Conservation (phyloP, 2,113 vertebrate genomes). For the Xiphorhynchus elegans region DNA sequence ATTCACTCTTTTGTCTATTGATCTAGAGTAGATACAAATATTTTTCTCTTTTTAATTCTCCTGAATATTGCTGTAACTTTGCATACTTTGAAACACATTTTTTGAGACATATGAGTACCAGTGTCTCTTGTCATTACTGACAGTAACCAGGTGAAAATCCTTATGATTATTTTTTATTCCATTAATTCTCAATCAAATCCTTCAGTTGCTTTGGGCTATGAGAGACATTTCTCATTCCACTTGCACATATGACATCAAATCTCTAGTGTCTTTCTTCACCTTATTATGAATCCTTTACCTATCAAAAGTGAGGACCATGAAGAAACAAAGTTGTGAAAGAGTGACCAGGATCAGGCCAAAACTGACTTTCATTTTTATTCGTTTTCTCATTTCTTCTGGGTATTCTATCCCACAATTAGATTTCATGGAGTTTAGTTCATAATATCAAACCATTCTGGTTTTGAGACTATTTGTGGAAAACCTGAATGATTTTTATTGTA, state of each 20-base stretch:
- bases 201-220: neutral
- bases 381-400: neutral
- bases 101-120: neutral
- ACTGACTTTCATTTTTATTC: neutral
- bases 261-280: neutral
- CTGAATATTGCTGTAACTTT: neutral
- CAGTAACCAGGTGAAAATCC: neutral
- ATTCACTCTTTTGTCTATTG: slow-evolving; percentile 8
- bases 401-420: neutral
- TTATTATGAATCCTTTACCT: neutral
- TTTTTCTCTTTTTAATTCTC: slow-evolving; percentile 4
- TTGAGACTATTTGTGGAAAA: neutral
- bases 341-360: neutral
- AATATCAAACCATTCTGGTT: neutral
- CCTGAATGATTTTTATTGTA: neutral
- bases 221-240: neutral
- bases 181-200: neutral
- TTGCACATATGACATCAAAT: neutral
- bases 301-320: neutral
- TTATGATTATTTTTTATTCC: neutral
- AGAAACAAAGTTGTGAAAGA: neutral
- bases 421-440: neutral
- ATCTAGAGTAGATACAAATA: neutral
- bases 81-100: neutral
- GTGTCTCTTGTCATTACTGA: neutral